Evolutionary conservation across 2,113 vertebrate species (phyloP), one percentile per base, ranked within the genome.

Genomic region (Brachyistius frenatus): DNA sequence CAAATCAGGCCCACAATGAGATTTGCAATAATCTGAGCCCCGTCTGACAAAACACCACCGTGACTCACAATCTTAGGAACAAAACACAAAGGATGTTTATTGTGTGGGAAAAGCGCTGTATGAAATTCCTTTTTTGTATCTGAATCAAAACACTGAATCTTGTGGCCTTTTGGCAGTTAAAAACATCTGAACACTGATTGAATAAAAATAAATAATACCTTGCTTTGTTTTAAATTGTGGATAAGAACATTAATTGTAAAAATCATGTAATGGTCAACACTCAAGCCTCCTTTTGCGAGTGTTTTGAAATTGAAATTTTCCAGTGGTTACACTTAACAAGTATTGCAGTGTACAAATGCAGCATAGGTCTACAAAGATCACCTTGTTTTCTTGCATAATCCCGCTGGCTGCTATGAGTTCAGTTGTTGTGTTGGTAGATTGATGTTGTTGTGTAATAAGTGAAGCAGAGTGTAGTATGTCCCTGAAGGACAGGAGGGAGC

Each of bases 1-100:
- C 58, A 87, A 88, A 91, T 93, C 87, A 89, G 80, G 23, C 55
- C 56, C 47, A 84, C 68, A 86, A 74, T 80, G 78, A 86, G 89
- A 85, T 89, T 89, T 83, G 56, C 66, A 71, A 69, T 85, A 93
- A 93, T 93, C 88, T 81, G 55, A 76, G 44, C 44, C 62, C 71
- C 80, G 67, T 81, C 85, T 89, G 83, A 87, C 86, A 83, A 89
- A 93, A 89, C 90, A 87, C 31, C 68, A 69, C 30, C 10, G 62
- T 64, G 73, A 62, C 61, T 77, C 39, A 0, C 52, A 31, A 55
- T 46, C 57, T 33, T 66, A 14, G 37, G 53, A 79, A 64, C 56
- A 55, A 78, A 78, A 80, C 73, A 84, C 86, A 86, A 74, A 75
- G 39, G 55, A 76, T 76, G 74, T 88, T 83, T 86, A 64, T 36